phyloP scores from a whole-genome alignment of 1,140 invertebrate species.

The Probaryconus sp. region DNA sequence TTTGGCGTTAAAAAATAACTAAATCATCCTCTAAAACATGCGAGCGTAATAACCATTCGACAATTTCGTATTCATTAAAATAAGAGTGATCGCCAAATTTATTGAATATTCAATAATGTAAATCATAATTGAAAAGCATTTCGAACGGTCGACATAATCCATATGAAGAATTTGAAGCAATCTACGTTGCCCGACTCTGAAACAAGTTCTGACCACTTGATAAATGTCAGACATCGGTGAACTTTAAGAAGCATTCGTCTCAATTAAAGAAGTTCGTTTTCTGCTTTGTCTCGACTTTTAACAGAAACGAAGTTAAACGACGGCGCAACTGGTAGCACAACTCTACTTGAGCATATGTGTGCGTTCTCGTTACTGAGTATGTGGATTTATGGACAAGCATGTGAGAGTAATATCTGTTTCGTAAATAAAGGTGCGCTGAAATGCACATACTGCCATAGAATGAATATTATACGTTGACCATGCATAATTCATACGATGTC shows the following conservation, averaged over 20 bases:
- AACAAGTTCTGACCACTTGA: conserved; percentile 58
- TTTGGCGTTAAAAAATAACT: too few species aligned
- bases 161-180: conserved; percentile 46
- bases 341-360: conserved; percentile 29
- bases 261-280: conserved; percentile 60
- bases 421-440: too few species aligned
- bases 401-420: too few species aligned
- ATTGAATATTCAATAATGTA: conserved; percentile 38
- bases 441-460: too few species aligned
- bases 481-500: too few species aligned
- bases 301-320: conserved; percentile 47
- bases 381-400: too few species aligned
- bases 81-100: too few species aligned
- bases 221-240: conserved; percentile 57
- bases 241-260: conserved; percentile 58
- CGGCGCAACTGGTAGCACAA: conserved; percentile 47
- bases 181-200: conserved; percentile 31
- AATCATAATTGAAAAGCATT: conserved; percentile 39
- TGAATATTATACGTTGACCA: too few species aligned
- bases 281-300: conserved; percentile 56
- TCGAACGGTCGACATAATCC: conserved; percentile 14
- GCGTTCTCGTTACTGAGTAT: conserved; percentile 36
- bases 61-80: too few species aligned
- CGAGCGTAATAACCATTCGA: too few species aligned
- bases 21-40: too few species aligned